These are phyloP conservation scores for Semaprochilodus insignis DNA, from an alignment of 2,797 vertebrate species.

Conservation along the genomic window DNA sequence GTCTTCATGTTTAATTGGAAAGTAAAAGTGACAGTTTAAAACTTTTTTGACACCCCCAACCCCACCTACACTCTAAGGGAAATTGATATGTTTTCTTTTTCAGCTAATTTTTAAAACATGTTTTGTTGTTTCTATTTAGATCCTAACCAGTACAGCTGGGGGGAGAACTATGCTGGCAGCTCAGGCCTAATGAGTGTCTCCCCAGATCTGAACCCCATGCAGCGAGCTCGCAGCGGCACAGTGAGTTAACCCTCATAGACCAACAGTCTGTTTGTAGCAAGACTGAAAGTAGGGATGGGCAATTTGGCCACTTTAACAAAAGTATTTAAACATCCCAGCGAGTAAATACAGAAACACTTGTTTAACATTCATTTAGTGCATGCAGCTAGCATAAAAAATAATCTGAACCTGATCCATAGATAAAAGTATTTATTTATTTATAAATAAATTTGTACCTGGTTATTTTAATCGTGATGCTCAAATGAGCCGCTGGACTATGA, in stretches of 20 bases:
- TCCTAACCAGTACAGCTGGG: constrained; percentile 99
- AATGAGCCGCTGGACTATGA: too few relatives aligned
- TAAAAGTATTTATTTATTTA: too few relatives aligned
- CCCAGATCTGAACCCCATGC: constrained; percentile 91
- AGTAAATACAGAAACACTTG: too few relatives aligned
- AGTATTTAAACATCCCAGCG: neutral
- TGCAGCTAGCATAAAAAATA: too few relatives aligned
- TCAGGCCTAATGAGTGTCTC: constrained; percentile 96
- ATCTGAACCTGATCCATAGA: too few relatives aligned
- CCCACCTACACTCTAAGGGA: neutral
- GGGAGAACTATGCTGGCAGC: constrained; percentile 98
- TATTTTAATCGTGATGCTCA: too few relatives aligned
- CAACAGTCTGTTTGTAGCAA: neutral
- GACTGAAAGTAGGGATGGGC: neutral
- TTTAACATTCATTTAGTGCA: too few relatives aligned
- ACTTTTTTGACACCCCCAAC: too few relatives aligned
- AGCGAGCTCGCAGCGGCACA: constrained; percentile 91
- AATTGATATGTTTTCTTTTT: neutral
- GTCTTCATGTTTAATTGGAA: too few relatives aligned
- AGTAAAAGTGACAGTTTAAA: too few relatives aligned
- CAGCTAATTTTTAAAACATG: neutral
- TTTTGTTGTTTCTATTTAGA: constrained; percentile 74
- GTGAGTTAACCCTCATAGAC: constrained; percentile 77
- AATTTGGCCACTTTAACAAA: too few relatives aligned
- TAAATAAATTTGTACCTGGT: too few relatives aligned